These are phyloP conservation scores for Chauna torquata DNA, from an alignment of 2,113 vertebrate genomes.

Conservation along the genomic window DNA sequence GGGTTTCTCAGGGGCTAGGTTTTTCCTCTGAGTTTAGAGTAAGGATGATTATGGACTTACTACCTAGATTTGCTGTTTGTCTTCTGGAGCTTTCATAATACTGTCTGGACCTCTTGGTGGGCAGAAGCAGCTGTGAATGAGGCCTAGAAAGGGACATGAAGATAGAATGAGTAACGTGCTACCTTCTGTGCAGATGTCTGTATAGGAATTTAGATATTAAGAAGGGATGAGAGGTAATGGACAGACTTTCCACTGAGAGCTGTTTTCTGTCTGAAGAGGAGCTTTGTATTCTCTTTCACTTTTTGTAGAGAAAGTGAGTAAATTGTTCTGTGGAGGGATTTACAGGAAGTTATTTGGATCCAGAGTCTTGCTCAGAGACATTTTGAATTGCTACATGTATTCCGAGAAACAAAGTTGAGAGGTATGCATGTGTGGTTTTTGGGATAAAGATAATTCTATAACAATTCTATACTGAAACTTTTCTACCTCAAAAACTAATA, in stretches of 20 bases:
- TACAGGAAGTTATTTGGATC: background rate
- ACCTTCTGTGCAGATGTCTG: background rate
- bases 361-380: background rate
- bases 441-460: background rate
- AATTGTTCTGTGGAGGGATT: background rate
- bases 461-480: slow-evolving; percentile 31
- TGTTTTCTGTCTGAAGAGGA: background rate
- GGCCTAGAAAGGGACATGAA: background rate
- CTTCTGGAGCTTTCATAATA: background rate
- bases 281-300: background rate
- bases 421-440: background rate
- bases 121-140: background rate
- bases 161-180: background rate
- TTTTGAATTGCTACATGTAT: background rate
- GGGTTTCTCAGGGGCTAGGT: background rate
- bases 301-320: background rate
- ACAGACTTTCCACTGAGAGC: background rate
- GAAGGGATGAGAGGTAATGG: background rate
- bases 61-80: background rate
- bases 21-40: background rate
- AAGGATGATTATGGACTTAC: background rate
- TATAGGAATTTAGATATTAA: background rate
- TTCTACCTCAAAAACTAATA: slow-evolving; percentile 56
- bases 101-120: background rate
- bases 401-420: background rate